Percentiles rank a stretch among this genome's conserved stretches.
phyloP scores from a whole-genome alignment of 2,888 invertebrate species.

The Dendrolimus houi region DNA sequence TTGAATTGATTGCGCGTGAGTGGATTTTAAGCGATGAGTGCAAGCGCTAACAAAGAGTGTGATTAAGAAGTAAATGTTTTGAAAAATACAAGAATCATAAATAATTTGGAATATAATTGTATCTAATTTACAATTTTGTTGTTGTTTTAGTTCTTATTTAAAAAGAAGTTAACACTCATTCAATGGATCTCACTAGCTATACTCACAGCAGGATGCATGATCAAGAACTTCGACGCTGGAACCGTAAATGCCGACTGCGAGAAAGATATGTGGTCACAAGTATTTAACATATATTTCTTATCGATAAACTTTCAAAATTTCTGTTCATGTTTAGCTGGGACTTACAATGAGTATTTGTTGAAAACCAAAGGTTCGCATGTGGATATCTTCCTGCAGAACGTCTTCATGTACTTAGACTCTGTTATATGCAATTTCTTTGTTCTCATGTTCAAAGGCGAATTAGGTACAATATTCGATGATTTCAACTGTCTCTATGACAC shows the following conservation, averaged over 20 bases:
- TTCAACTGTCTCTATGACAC: conserved; percentile 77
- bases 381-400: conserved; percentile 94
- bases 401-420: conserved; percentile 96
- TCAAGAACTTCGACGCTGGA: conserved; percentile 85
- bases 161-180: conserved; percentile 83
- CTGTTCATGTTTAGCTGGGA: conserved; percentile 95
- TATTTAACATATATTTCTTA: conserved; percentile 77
- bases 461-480: conserved; percentile 76
- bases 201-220: conserved; percentile 91
- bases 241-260: conserved; percentile 43
- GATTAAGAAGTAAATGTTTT: too few relatives aligned
- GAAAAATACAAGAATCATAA: too few relatives aligned
- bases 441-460: conserved; percentile 80
- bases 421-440: conserved; percentile 92
- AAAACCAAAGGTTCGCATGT: conserved; percentile 90
- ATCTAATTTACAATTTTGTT: conserved; percentile 2
- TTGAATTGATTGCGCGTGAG: too few relatives aligned
- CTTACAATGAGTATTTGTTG: conserved; percentile 95
- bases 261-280: conserved; percentile 44
- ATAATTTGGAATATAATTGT: too few relatives aligned
- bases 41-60: too few relatives aligned
- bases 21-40: not conserved
- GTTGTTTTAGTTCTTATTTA: conserved; percentile 85
- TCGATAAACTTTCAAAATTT: conserved; percentile 87
- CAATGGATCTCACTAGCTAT: conserved; percentile 95